Percentiles rank a stretch among this genome's conserved stretches.
Conservation (phyloP, 2,113 vertebrate species). For the Seriola quinqueradiata region DNA sequence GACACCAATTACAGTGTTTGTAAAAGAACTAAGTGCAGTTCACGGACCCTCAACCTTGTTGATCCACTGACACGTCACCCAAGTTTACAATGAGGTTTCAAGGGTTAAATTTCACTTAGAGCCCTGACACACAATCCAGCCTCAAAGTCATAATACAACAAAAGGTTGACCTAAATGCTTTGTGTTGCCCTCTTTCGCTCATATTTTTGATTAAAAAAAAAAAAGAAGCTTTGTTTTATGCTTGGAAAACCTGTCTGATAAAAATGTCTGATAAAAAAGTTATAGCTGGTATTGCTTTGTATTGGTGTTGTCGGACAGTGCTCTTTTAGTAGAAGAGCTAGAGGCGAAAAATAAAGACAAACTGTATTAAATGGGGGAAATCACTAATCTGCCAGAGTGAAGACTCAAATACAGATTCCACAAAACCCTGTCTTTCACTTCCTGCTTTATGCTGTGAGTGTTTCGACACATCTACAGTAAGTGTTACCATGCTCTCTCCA, state of each 20-base stretch:
- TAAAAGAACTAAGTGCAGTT: not conserved
- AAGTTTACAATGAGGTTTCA: not conserved
- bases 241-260: not conserved
- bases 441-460: not conserved
- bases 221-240: not conserved
- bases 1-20: slow-evolving; percentile 6
- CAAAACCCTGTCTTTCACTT: not conserved
- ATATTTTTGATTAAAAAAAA: not conserved
- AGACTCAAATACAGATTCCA: not conserved
- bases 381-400: too few relatives aligned
- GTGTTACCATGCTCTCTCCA: not conserved
- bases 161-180: slow-evolving; percentile 27
- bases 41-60: slow-evolving; percentile 3
- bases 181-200: not conserved
- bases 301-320: not conserved
- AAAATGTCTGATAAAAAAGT: not conserved
- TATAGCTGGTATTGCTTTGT: not conserved
- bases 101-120: slow-evolving; percentile 38
- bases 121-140: slow-evolving; percentile 16
- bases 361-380: not conserved
- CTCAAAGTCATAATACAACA: slow-evolving; percentile 38
- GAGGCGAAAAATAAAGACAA: not conserved
- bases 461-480: too few relatives aligned
- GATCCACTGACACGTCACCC: not conserved
- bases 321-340: too few relatives aligned